Evolutionary conservation across 2,113 vertebrate genomes (phyloP), one percentile per base, ranked within the genome.

Genomic region (Asarcornis scutulata): DNA sequence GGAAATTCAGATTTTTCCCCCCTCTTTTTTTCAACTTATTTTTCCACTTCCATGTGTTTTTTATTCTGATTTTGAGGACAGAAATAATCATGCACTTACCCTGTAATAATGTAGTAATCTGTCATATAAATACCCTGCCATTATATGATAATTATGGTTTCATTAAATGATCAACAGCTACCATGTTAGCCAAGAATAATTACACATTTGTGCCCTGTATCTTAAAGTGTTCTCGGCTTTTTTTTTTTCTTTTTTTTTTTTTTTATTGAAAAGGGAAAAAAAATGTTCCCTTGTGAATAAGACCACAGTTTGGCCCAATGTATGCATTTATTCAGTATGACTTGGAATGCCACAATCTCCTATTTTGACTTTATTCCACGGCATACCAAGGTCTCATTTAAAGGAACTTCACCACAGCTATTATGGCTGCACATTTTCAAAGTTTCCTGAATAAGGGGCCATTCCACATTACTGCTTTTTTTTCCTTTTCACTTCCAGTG

Each of bases 91-190:
- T 88, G 59, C 86, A 91, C 91, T 96, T 94, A 96, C 95, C 95
- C 96, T 96, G 69, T 96, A 96, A 97, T 96, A 96, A 97, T 87
- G 91, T 92, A 92, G 95, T 96, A 96, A 97, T 97, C 93, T 97
- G 91, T 96, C 96, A 93, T 92, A 96, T 93, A 97, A 97, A 96
- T 97, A 96, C 96, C 96, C 96, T 96, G 81, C 96, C 92, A 96
- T 96, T 96, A 97, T 96, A 93, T 97, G 96, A 88, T 96, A 97
- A 97, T 97, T 95, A 96, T 92, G 92, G 96, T 95, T 96, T 97
- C 95, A 96, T 94, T 96, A 96, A 96, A 97, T 94, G 93, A 95
- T 97, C 96, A 96, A 97, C 96, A 96, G 86, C 92, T 95, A 95
- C 93, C 95, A 93, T 94, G 91, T 95, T 96, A 94, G 96, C 96